These are phyloP conservation scores for Vireo griseus DNA, from an alignment of 2,797 vertebrate species.

Conservation along the genomic window DNA sequence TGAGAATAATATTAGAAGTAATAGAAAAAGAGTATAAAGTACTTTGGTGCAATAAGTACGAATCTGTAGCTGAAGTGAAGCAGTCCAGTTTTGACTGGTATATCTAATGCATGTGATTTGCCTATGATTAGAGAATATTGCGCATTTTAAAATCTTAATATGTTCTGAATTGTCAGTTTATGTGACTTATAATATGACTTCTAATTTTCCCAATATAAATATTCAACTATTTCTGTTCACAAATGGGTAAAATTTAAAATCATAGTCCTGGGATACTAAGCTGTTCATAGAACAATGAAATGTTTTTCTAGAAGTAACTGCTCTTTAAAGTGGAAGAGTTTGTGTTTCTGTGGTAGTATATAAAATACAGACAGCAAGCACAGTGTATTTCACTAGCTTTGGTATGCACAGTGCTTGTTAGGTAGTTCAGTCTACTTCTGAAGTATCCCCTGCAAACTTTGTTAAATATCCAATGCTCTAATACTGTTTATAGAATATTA, in stretches of 20 bases:
- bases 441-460: neutral
- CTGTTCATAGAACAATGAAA: neutral
- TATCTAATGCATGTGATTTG: neutral
- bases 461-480: neutral
- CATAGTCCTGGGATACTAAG: neutral
- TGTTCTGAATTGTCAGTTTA: neutral
- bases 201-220: neutral
- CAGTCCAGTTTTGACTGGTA: neutral
- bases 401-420: neutral
- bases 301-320: neutral
- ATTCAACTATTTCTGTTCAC: neutral
- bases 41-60: neutral
- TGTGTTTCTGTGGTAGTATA: neutral
- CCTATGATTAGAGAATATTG: neutral
- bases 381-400: neutral
- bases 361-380: neutral
- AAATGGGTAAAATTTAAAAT: neutral
- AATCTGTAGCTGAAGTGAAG: neutral
- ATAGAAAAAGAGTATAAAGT: neutral
- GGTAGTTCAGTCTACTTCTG: neutral
- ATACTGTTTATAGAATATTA: neutral
- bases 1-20: neutral
- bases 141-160: neutral
- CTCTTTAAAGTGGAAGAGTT: neutral
- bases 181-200: neutral